These are phyloP conservation scores for Rhynchonycteris naso DNA, from an alignment of 2,797 vertebrate species.

Conservation along the genomic window DNA sequence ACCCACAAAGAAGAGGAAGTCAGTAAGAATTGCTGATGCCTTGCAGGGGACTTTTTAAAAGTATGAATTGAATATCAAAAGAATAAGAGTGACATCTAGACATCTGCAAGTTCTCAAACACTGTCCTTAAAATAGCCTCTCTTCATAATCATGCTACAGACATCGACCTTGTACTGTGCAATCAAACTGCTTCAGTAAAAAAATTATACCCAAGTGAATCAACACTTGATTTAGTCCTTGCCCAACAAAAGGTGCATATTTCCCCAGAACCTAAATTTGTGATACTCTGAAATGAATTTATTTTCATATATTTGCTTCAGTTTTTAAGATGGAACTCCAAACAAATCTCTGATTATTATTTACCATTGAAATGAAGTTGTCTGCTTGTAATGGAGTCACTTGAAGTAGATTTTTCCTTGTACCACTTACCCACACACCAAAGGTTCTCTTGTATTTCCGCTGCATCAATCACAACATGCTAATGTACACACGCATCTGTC, in stretches of 20 bases:
- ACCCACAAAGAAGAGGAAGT: neutral
- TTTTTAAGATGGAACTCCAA: slow-evolving; percentile 20
- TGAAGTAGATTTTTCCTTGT: neutral
- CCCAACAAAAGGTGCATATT: neutral
- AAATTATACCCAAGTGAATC: slow-evolving; percentile 16
- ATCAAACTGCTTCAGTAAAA: slow-evolving; percentile 15
- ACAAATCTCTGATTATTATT: slow-evolving; percentile 39
- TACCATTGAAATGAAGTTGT: neutral
- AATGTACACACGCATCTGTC: neutral
- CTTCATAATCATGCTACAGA: neutral
- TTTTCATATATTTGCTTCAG: slow-evolving; percentile 34
- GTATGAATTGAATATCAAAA: neutral
- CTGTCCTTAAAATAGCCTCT: slow-evolving; percentile 3
- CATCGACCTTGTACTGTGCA: neutral
- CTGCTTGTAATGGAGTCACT: neutral
- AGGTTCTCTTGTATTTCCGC: neutral
- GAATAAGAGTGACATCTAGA: neutral
- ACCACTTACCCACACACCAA: neutral
- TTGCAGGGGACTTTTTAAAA: neutral
- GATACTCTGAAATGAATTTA: slow-evolving; percentile 13
- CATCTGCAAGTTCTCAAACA: neutral
- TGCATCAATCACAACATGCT: neutral
- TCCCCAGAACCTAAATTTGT: slow-evolving; percentile 29
- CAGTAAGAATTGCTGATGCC: neutral
- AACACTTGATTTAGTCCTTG: slow-evolving; percentile 1